Conservation (phyloP, 2,888 invertebrate genomes). For the Dorcus parallelipipedus region DNA sequence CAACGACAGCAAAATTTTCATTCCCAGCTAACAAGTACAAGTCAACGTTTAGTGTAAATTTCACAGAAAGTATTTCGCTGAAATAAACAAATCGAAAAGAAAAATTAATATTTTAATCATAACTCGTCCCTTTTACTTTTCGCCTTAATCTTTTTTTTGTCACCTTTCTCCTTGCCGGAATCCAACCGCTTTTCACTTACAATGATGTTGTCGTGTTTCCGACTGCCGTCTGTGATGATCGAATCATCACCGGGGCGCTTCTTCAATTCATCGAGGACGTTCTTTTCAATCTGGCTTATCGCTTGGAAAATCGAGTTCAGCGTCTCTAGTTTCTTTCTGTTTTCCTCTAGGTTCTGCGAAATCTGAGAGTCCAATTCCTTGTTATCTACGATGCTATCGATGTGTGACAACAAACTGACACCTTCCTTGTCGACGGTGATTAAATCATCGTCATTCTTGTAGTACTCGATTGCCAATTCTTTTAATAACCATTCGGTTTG, state of each 20-base stretch:
- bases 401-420: conserved; percentile 5
- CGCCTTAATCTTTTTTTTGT: conserved; percentile 1
- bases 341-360: conserved; percentile 9
- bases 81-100: neutral
- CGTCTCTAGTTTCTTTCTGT: conserved; percentile 25
- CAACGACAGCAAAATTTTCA: too few relatives aligned
- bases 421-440: conserved; percentile 28
- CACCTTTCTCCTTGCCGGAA: neutral
- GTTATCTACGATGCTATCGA: conserved; percentile 9
- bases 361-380: conserved; percentile 5
- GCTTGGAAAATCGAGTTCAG: conserved; percentile 29
- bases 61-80: conserved; percentile 2
- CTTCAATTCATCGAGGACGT: conserved; percentile 28
- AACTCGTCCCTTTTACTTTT: conserved; percentile 13
- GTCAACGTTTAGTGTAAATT: too few relatives aligned
- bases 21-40: too few relatives aligned
- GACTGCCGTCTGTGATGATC: conserved; percentile 29
- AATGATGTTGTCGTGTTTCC: conserved; percentile 28
- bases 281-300: conserved; percentile 28
- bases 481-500: conserved; percentile 44
- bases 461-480: conserved; percentile 39
- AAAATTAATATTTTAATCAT: conserved; percentile 4
- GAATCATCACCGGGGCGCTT: conserved; percentile 29
- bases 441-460: conserved; percentile 38
- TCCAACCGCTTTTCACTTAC: conserved; percentile 17